These are phyloP conservation scores for Circaetus cinerascens DNA, from an alignment of 2,113 vertebrate genomes.

Conservation along the genomic window DNA sequence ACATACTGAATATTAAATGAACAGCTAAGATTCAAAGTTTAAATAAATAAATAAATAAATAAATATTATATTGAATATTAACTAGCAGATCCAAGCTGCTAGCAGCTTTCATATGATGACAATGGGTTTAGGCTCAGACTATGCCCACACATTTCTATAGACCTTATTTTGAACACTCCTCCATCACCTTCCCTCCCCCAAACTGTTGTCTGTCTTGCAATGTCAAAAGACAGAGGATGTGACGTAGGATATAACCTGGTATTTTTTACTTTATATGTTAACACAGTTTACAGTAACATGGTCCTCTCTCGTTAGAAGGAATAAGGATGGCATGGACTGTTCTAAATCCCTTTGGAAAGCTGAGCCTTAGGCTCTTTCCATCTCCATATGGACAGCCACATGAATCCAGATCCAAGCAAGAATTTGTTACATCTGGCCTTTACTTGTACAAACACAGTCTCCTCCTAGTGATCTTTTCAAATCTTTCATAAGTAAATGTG, in stretches of 20 bases:
- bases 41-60: background rate
- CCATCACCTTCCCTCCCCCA: background rate
- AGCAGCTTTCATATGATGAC: background rate
- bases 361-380: background rate
- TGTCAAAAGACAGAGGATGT: background rate
- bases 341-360: background rate
- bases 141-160: rapidly evolving
- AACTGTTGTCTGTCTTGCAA: background rate
- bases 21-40: background rate
- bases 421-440: background rate
- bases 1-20: background rate
- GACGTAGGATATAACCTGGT: background rate
- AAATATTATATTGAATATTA: background rate
- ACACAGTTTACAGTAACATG: background rate
- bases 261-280: background rate
- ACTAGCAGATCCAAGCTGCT: background rate
- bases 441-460: background rate
- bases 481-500: background rate
- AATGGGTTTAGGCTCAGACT: background rate
- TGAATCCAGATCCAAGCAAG: background rate
- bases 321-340: background rate
- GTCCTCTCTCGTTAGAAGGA: background rate
- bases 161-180: background rate
- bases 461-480: background rate
- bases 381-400: rapidly evolving